Evolutionary conservation across 2,113 vertebrate species (phyloP).

Genomic region (Ophiodon elongatus): DNA sequence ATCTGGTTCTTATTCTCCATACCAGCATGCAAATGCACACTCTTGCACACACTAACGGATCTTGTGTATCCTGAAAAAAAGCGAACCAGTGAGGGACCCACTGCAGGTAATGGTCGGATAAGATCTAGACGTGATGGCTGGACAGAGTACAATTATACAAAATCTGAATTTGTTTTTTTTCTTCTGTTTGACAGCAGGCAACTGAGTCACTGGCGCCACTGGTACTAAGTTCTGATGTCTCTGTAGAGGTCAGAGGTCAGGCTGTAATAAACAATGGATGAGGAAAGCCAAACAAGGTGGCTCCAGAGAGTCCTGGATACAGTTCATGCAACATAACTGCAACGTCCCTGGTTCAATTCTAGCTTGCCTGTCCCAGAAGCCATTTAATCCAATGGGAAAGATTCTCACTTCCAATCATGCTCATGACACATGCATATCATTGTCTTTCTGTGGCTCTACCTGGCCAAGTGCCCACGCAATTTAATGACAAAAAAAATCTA

Average conservation of each 20-base stretch:
- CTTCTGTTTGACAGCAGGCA: neutral
- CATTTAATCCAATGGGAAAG: neutral
- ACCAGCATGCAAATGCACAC: neutral
- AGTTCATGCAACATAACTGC: neutral
- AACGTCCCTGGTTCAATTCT: neutral
- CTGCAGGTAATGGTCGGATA: neutral
- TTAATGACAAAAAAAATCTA: neutral
- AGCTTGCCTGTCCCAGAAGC: neutral
- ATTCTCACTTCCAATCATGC: neutral
- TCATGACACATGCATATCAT: too few species aligned
- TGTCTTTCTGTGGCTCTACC: neutral
- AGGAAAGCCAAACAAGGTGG: neutral
- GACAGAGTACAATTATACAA: neutral
- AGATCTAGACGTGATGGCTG: neutral
- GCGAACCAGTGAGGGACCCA: neutral
- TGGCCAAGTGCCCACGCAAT: neutral
- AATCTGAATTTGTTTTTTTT: neutral
- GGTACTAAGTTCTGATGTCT: neutral
- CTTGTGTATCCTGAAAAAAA: slow-evolving; percentile 41
- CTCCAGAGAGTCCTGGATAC: neutral
- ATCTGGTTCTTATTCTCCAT: neutral
- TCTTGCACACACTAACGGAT: slow-evolving; percentile 37
- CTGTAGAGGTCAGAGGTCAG: neutral
- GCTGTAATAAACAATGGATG: neutral
- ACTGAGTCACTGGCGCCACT: neutral